These are phyloP conservation scores for Mimachlamys varia DNA, from an alignment of 2,888 invertebrate genomes.

Conservation along the genomic window DNA sequence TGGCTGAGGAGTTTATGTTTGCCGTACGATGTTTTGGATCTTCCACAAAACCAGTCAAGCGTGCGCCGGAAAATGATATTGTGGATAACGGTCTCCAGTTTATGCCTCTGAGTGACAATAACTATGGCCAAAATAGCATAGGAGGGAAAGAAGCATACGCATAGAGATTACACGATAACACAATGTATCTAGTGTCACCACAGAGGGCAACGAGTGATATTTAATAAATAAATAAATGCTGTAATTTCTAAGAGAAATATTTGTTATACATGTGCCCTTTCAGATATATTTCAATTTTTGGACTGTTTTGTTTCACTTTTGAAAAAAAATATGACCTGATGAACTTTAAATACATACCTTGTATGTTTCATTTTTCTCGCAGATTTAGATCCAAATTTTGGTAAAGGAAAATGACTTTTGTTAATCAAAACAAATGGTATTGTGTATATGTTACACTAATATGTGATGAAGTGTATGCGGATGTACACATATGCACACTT, in stretches of 20 bases:
- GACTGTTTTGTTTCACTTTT: too few relatives aligned
- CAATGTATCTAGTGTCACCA: neutral
- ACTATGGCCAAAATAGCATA: slow-evolving; percentile 61
- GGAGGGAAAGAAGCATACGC: slow-evolving; percentile 72
- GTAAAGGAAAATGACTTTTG: neutral
- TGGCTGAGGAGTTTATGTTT: slow-evolving; percentile 95
- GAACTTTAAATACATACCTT: neutral
- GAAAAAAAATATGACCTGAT: neutral
- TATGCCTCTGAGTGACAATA: slow-evolving; percentile 69
- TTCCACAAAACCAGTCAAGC: slow-evolving; percentile 86
- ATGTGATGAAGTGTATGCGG: neutral
- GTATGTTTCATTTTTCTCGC: neutral
- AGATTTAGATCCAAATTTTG: neutral
- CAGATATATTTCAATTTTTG: too few relatives aligned
- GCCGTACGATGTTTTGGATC: slow-evolving; percentile 94
- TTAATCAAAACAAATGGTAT: neutral
- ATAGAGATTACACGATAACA: slow-evolving; percentile 46
- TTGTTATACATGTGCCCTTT: too few relatives aligned
- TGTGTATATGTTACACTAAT: neutral
- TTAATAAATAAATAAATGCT: too few relatives aligned
- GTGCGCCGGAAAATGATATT: slow-evolving; percentile 68
- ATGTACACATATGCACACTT: neutral
- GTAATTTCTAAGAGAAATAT: too few relatives aligned
- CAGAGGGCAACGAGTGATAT: neutral
- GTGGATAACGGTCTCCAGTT: slow-evolving; percentile 76